Base-by-base conservation (phyloP, 2,797 vertebrate species). In the Xenentodon cancila region DNA sequence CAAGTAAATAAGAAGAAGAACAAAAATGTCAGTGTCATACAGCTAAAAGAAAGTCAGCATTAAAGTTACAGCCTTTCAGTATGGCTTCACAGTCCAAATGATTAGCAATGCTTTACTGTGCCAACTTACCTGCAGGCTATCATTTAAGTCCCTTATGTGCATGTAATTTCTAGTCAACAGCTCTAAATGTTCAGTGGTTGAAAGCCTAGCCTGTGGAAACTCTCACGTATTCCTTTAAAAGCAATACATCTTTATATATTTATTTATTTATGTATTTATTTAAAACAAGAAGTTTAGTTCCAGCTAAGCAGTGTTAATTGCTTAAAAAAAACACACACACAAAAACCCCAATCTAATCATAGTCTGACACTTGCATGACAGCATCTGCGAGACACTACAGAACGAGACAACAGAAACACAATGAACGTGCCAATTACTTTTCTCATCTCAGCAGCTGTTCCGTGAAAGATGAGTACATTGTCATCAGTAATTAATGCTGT, bases 401-500 rank as follows among this genome's bases (percentile, higher is more conserved):
- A 40, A 40, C 12, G 56, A 71, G 17, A 47, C 40, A 45, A 48
- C 42, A 71, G 58, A 67, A 76, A 73, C 58, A 55, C 52, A 62
- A 75, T 46, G 8, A 77, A 71, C 55, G 47, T 56, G 17, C 68
- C 74, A 60, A 65, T 74, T 22, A 45, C 65, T 72, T 50, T 74
- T 68, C 44, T 40, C 37, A 30, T 82, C 71, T 88, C 70, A 74
- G 65, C 73, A 79, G 68, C 73, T 82, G 73, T 54, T 77, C 44
- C 47, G 30, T 70, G 71, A 76, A 78, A 79, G 79, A 81, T 53
- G 78, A 71, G 53, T 11, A 43, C 9, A 6, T 73, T 81, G 73
- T 79, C 79, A 81, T 68, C 77, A 69, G 59, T 73, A 80, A 85
- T 82, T 83, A 85, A 56, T 5, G 45, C 71, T 32, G 32, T 21